These are phyloP conservation scores for Indri indri DNA, from an alignment of 2,113 vertebrate genomes.

Conservation along the genomic window DNA sequence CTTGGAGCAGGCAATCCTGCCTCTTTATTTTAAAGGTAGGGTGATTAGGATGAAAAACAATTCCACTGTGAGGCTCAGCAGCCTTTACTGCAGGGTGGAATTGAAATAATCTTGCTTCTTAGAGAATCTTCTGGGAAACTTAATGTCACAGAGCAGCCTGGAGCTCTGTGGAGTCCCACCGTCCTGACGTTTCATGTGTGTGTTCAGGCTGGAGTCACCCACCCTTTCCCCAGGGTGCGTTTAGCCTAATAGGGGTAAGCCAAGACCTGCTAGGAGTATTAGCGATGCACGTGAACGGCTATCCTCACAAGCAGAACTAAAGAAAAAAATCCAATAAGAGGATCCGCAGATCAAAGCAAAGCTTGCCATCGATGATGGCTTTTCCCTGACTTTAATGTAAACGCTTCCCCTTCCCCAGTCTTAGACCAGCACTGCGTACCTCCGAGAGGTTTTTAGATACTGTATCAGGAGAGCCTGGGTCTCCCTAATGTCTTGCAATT, in stretches of 20 bases:
- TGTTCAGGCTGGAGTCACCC: neutral
- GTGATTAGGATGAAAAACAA: slow-evolving; percentile 46
- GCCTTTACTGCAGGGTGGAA: slow-evolving; percentile 19
- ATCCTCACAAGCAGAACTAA: neutral
- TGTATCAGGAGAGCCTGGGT: neutral
- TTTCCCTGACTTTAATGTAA: neutral
- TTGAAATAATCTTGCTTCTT: slow-evolving; percentile 7
- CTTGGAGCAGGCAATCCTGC: neutral
- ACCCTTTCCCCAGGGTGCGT: neutral
- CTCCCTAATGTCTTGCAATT: neutral
- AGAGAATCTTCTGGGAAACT: neutral
- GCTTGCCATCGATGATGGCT: neutral
- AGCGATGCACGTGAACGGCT: neutral
- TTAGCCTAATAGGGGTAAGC: slow-evolving; percentile 34
- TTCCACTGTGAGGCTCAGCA: neutral
- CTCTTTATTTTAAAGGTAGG: slow-evolving; percentile 68
- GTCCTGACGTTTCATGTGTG: neutral
- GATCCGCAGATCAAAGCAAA: slow-evolving; percentile 37
- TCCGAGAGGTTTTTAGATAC: neutral
- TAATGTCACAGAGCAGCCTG: neutral
- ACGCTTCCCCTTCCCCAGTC: rapidly evolving
- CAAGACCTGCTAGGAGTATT: slow-evolving; percentile 16
- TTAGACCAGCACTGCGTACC: rapidly evolving
- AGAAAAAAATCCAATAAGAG: neutral
- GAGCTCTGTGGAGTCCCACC: neutral